These are phyloP conservation scores for Watersipora subatra DNA, from an alignment of 1,140 invertebrate genomes.

Conservation along the genomic window DNA sequence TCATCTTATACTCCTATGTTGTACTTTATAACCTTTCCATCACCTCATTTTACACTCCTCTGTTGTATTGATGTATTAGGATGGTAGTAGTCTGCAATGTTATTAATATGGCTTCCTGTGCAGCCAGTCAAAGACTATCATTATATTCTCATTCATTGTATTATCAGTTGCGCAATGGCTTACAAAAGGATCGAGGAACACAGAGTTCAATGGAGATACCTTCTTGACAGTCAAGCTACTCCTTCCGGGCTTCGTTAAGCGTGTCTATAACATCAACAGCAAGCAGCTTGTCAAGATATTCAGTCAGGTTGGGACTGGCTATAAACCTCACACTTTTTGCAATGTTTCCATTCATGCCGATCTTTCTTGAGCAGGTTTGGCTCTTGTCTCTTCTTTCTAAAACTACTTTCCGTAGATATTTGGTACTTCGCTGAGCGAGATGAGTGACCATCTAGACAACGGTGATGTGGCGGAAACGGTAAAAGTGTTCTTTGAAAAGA, in stretches of 20 bases:
- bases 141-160: background rate
- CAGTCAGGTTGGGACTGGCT: slow-evolving; percentile 52
- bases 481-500: slow-evolving; percentile 61
- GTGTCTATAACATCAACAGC: slow-evolving; percentile 79
- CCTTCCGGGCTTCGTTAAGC: slow-evolving; percentile 65
- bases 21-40: too few species aligned
- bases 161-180: background rate
- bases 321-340: too few species aligned
- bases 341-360: too few species aligned
- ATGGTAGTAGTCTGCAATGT: too few species aligned
- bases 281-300: slow-evolving; percentile 82
- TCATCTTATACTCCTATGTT: too few species aligned
- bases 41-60: too few species aligned
- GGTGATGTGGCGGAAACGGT: slow-evolving; percentile 81
- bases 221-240: slow-evolving; percentile 68
- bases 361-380: too few species aligned
- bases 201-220: slow-evolving; percentile 59
- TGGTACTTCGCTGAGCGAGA: slow-evolving; percentile 55
- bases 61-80: too few species aligned
- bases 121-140: slow-evolving; percentile 33
- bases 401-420: slow-evolving; percentile 49
- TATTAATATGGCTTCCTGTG: too few species aligned
- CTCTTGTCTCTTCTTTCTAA: too few species aligned
- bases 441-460: slow-evolving; percentile 61
- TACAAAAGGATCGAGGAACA: background rate